A percentile compares a stretch with the other conserved stretches of the same genome.
phyloP scores from a whole-genome alignment of 1,140 invertebrate species.

The Neodiprion fabricii region DNA sequence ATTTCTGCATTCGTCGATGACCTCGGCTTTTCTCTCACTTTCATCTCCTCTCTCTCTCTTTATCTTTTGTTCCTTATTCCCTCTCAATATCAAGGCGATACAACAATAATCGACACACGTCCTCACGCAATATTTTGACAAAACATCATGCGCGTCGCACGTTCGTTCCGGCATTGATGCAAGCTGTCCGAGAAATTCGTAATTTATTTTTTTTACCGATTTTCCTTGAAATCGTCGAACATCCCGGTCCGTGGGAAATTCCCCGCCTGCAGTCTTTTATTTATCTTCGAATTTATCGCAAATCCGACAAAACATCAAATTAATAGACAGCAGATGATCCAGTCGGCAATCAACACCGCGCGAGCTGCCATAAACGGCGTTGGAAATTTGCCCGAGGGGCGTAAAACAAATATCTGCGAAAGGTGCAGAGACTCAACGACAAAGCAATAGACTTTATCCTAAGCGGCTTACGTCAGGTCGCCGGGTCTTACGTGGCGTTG shows the following conservation, averaged over 20 bases:
- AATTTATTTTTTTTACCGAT: too few relatives aligned
- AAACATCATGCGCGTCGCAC: neutral
- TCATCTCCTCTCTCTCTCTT: neutral
- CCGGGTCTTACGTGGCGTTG: neutral
- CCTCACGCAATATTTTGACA: neutral
- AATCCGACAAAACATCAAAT: too few relatives aligned
- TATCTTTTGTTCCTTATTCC: neutral
- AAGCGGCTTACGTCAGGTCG: slow-evolving; percentile 6
- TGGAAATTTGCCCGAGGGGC: neutral
- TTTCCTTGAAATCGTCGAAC: too few relatives aligned
- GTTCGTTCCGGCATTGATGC: too few relatives aligned
- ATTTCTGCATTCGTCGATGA: neutral
- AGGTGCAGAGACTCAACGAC: too few relatives aligned
- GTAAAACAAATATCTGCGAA: neutral
- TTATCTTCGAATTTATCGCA: too few relatives aligned
- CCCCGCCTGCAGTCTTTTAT: too few relatives aligned
- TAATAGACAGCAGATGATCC: neutral
- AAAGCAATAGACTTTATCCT: neutral
- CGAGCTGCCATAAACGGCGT: neutral
- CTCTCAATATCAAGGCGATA: neutral
- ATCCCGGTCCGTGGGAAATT: too few relatives aligned
- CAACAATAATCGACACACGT: neutral
- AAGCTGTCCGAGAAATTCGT: too few relatives aligned
- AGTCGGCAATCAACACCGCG: neutral
- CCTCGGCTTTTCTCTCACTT: neutral